These are phyloP conservation scores for Melolontha melolontha DNA, from an alignment of 2,888 invertebrate species.

Conservation along the genomic window DNA sequence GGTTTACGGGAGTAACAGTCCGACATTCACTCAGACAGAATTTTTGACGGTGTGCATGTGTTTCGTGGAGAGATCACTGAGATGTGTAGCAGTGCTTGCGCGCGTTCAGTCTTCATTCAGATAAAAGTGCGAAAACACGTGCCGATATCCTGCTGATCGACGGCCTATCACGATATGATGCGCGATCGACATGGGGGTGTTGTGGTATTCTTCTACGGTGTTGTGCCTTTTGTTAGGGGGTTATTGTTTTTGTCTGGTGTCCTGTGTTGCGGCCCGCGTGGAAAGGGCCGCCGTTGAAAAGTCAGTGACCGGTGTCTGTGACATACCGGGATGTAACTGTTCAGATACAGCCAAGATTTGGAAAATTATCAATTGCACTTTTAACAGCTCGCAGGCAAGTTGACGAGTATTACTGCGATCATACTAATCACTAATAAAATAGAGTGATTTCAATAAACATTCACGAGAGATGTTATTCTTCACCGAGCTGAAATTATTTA, in stretches of 20 bases:
- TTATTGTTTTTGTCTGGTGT: conserved; percentile 35
- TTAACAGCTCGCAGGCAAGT: conserved; percentile 72
- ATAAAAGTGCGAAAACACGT: conserved; percentile 35
- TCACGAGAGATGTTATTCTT: not conserved
- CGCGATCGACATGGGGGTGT: conserved; percentile 49
- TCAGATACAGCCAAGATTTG: conserved; percentile 69
- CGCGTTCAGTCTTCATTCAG: conserved; percentile 25
- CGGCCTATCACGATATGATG: conserved; percentile 47
- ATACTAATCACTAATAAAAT: not conserved
- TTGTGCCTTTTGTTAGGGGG: conserved; percentile 45
- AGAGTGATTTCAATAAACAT: not conserved
- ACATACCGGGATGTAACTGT: conserved; percentile 72
- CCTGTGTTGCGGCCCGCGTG: conserved; percentile 48
- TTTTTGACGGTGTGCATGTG: conserved; percentile 19
- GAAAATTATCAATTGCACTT: conserved; percentile 75
- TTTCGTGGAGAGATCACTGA: conserved; percentile 14
- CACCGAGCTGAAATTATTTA: too few species aligned
- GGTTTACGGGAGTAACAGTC: conserved; percentile 24
- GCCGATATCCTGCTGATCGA: conserved; percentile 28
- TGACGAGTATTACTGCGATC: not conserved
- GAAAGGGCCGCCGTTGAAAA: conserved; percentile 55
- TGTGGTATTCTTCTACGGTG: conserved; percentile 49
- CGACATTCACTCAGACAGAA: not conserved
- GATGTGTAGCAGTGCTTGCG: conserved; percentile 19
- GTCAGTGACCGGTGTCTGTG: conserved; percentile 65